Evolutionary conservation across 2,888 invertebrate genomes (phyloP), one percentile per base, ranked within the genome.

Genomic region (Myopa tessellatipennis): DNA sequence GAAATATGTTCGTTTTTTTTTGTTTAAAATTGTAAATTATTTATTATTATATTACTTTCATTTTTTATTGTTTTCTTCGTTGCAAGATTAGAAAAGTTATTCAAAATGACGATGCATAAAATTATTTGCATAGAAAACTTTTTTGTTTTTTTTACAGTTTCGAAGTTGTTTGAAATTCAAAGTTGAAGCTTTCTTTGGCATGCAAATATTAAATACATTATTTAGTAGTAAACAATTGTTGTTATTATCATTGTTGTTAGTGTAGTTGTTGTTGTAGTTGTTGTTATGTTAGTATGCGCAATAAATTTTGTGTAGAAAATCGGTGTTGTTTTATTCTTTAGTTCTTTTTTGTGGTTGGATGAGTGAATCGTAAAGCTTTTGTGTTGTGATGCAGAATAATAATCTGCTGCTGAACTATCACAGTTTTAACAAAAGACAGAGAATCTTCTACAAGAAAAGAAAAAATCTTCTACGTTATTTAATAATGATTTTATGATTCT

Each of bases 71-170:
- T 8, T 45, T 8, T 8, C 45, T 45, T 45, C 10, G 45, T 45
- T 45, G 45, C 10, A 26, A 61, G 40, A 58, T 45, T 40, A 7
- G 6, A 40, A 60, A 73, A 40, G n/a, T 61, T 18, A 58, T 16
- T 55, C 45, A 73, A 73, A 61, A 40, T 8, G 52, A 36, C 70
- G 55, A 70, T 34, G 55, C 12, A 40, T 14, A 26, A 72, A 72
- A 67, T 52, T 52, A 18, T 52, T 45, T 50, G 45, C n/a, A 50
- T 69, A 26, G 12, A 18, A 69, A 45, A n/a, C 7, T 12, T 52
- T 26, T 65, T 65, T 36, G 4, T 65, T 38, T 14, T 26, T 18
- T 34, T 36, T 16, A 36, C 10, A 45, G 6, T 65, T 14, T 26
- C 65, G 36, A 36, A 18, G 34, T 8, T 65, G 65, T 36, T 18